These are phyloP conservation scores for Conus canariensis DNA, from an alignment of 2,888 invertebrate species.

Conservation along the genomic window DNA sequence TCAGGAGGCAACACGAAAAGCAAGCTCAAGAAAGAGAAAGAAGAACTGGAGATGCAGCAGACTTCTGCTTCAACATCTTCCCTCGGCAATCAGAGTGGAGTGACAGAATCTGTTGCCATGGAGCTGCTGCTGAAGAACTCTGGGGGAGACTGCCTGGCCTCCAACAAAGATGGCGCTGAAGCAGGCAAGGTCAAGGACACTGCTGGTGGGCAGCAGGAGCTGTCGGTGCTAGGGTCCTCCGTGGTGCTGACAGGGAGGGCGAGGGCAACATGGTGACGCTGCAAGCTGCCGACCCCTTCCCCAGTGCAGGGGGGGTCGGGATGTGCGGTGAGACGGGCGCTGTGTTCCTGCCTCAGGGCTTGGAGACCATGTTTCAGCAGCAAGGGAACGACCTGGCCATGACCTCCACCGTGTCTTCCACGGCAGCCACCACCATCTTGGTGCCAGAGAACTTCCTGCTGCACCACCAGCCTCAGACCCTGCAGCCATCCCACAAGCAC, in stretches of 20 bases:
- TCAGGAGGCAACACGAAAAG: not conserved
- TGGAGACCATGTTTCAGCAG: constrained; percentile 38
- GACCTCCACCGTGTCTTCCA: not conserved
- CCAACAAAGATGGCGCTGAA: not conserved
- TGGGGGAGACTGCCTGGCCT: constrained; percentile 9
- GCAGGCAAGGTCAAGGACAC: not conserved
- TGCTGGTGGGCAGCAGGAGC: not conserved
- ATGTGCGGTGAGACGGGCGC: not conserved
- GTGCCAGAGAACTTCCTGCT: constrained; percentile 37
- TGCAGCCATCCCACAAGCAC: not conserved
- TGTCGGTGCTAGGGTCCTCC: constrained; percentile 19
- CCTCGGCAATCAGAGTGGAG: constrained; percentile 8
- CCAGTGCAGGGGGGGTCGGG: not conserved
- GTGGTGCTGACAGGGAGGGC: constrained; percentile 24
- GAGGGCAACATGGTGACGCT: constrained; percentile 9
- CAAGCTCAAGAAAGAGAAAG: constrained; percentile 8
- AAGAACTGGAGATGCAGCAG: not conserved
- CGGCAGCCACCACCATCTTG: constrained; percentile 34
- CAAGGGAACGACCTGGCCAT: not conserved
- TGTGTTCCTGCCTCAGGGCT: constrained; percentile 30
- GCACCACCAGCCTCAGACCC: not conserved
- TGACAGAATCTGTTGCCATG: constrained; percentile 36
- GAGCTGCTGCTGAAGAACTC: constrained; percentile 42
- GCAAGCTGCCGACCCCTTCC: constrained; percentile 24
- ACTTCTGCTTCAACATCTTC: not conserved